Base-by-base conservation (phyloP, 2,113 vertebrate genomes). In the Eudyptes chrysolophus region DNA sequence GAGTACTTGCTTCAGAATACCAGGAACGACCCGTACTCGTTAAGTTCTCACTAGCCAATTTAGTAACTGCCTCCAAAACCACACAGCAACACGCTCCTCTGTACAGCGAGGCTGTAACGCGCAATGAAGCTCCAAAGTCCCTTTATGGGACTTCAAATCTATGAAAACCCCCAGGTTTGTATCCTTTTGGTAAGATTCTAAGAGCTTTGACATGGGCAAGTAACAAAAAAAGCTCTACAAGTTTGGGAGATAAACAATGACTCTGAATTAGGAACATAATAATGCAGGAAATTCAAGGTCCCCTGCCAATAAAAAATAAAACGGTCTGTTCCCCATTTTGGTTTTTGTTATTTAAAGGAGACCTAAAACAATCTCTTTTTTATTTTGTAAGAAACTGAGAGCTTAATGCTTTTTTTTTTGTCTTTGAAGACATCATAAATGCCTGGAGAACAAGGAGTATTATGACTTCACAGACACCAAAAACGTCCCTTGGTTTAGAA, bases 31-130 rank as follows among this genome's bases (percentile, higher is more conserved):
- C 42, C 8, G 12, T 11, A 13, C 16, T 42, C 11, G 2, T 10
- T 16, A 13, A 44, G 4, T 40, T 75, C 51, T 74, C n/a, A 21
- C 17, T 82, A 38, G 10, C 24, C 19, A 3, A 0, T 65, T 64
- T 15, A 78, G 34, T 14, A 49, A 51, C 17, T 58, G 87, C 64
- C 80, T 78, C 48, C 51, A 76, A 51, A 64, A 14, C 19, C 13
- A 51, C 13, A 14, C 36, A 58, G 54, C 38, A 65, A 22, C 42
- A 38, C 8, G 11, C 11, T 49, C 21, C 79, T 55, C 38, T 11
- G 1, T 1, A 15, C 22, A 25, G 30, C 6, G 20, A 48, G 42
- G 52, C 68, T 0, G 0, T 8, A 55, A 80, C 1, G 3, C 54
- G n/a, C 48, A 24, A 4, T 0, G 1, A 9, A 36, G 10, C 49